phyloP scores from a whole-genome alignment of 2,797 vertebrate genomes.

The Lagodon rhomboides region DNA sequence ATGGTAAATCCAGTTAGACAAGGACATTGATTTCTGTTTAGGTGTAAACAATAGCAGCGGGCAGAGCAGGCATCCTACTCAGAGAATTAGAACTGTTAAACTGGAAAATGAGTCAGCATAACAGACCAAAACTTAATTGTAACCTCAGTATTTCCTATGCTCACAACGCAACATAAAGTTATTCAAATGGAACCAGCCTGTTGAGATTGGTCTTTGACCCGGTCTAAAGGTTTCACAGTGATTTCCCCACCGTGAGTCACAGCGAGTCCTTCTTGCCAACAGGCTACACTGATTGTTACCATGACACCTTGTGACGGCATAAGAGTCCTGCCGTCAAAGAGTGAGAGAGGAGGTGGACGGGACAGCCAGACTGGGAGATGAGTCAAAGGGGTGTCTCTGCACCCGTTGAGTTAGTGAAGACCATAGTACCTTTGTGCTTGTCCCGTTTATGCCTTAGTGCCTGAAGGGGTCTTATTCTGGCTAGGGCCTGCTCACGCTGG shows the following conservation, averaged over 20 bases:
- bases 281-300: constrained; percentile 48
- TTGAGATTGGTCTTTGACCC: constrained; percentile 20
- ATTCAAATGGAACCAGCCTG: constrained; percentile 13
- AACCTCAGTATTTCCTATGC: background rate
- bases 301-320: constrained; percentile 60
- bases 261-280: constrained; percentile 59
- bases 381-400: constrained; percentile 84
- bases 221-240: constrained; percentile 31
- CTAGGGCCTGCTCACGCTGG: constrained; percentile 99
- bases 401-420: constrained; percentile 92
- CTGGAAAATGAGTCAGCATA: constrained; percentile 14
- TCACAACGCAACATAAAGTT: background rate
- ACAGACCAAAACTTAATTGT: constrained; percentile 14
- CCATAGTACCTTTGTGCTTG: constrained; percentile 99
- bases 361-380: constrained; percentile 81
- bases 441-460: constrained; percentile 99
- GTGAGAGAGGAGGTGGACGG: constrained; percentile 83
- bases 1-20: constrained; percentile 58
- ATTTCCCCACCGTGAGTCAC: constrained; percentile 45
- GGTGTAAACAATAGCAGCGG: constrained; percentile 37
- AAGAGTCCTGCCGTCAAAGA: constrained; percentile 72
- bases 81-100: constrained; percentile 24
- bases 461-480: constrained; percentile 99
- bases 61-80: constrained; percentile 32
- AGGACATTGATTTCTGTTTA: constrained; percentile 56